Base-by-base conservation (phyloP, 2,797 vertebrate species). In the Myiotriccus ornatus region DNA sequence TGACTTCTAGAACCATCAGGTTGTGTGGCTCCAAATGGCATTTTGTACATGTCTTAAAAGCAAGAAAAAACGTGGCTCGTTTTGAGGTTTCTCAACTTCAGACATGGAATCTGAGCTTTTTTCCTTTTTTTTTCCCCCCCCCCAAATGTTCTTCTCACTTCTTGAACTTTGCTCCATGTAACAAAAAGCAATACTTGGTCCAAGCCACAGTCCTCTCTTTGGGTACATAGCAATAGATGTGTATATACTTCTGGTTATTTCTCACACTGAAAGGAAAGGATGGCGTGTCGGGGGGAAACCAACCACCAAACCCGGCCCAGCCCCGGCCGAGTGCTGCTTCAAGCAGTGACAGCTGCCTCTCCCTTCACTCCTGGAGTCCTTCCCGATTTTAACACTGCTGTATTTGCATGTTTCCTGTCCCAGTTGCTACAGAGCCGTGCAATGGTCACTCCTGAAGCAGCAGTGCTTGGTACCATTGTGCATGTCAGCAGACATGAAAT, bases 1-100 rank as follows among this genome's bases (percentile, higher is more conserved):
- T 98, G 99, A 99, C 98, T 99, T 99, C 99, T 99, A 99, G 98
- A 98, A 98, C 98, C 98, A 98, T 98, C 98, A 98, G 98, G 98
- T 98, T 98, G 98, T 98, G 98, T 98, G 98, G 98, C 98, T 98
- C 97, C 95, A 98, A 98, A 98, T 98, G 97, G 95, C 97, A 98
- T 97, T 97, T 97, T 96, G 94, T 79, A 95, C 95, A 78, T 97
- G 94, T 98, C 96, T 97, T 97, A 97, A 96, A 98, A 97, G 96
- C 97, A 97, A 97, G 96, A 97, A 96, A 92, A 97, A 94, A 91
- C 90, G 65, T 97, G 97, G 94, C 94, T 96, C 62, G 71, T 95
- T 96, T 96, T 96, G 97, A 96, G 96, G 95, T 95, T 97, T 97
- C 96, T 96, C 96, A 96, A 95, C 96, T 97, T 97, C 96, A 98